Percentiles rank a stretch among this genome's conserved stretches.
Conservation (phyloP, 2,113 vertebrate genomes). For the Clinocottus analis region DNA sequence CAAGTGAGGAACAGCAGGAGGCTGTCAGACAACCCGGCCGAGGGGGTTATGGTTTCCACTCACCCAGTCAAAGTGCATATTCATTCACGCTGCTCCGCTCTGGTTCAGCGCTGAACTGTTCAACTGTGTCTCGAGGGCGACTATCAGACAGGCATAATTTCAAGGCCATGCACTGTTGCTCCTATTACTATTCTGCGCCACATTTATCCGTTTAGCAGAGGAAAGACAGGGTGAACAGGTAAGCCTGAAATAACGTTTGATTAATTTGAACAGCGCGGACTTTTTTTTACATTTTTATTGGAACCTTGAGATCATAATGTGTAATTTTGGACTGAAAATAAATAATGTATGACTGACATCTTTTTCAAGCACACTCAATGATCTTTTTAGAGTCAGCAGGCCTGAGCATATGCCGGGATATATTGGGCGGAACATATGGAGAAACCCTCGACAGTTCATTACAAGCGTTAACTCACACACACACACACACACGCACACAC, state of each 20-base stretch:
- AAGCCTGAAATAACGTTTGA: slow-evolving; percentile 23
- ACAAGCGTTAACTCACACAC: neutral
- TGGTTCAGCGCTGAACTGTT: slow-evolving; percentile 75
- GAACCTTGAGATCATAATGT: slow-evolving; percentile 4
- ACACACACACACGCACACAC: neutral
- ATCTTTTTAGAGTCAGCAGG: slow-evolving; percentile 1
- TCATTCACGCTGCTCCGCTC: slow-evolving; percentile 65
- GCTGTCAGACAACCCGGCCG: slow-evolving; percentile 64
- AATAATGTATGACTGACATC: slow-evolving; percentile 13
- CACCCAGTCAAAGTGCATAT: slow-evolving; percentile 74
- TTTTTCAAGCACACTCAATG: neutral
- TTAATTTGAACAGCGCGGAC: slow-evolving; percentile 18
- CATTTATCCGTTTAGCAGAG: slow-evolving; percentile 68
- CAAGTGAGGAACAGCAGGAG: slow-evolving; percentile 74
- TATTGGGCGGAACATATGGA: neutral
- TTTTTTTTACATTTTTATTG: slow-evolving; percentile 16
- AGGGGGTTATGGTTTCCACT: slow-evolving; percentile 64
- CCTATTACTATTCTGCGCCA: slow-evolving; percentile 72
- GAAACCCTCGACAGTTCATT: slow-evolving; percentile 9
- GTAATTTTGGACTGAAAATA: neutral
- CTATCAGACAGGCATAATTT: slow-evolving; percentile 73
- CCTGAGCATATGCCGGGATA: neutral
- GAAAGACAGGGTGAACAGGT: slow-evolving; percentile 27
- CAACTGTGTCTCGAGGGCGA: slow-evolving; percentile 77
- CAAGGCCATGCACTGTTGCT: slow-evolving; percentile 69